phyloP scores from a whole-genome alignment of 1,140 invertebrate genomes.

The Lepidurus arcticus region DNA sequence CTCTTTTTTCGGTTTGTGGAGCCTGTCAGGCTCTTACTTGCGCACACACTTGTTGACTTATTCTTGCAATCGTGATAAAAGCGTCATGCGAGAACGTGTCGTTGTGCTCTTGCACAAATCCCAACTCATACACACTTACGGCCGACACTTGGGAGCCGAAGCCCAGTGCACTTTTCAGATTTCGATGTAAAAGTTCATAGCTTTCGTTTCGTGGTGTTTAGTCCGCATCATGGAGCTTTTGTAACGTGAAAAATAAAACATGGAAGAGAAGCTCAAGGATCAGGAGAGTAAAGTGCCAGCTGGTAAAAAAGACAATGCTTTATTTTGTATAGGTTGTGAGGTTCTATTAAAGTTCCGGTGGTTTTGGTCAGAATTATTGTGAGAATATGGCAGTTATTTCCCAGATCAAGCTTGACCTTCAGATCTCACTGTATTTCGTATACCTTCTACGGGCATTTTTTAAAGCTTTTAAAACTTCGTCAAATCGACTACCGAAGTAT shows the following conservation, averaged over 20 bases:
- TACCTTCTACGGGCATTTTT: too few species aligned
- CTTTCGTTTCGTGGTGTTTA: not conserved
- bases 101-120: not conserved
- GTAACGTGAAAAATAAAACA: not conserved
- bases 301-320: not conserved
- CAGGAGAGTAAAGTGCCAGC: not conserved
- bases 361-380: too few species aligned
- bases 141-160: not conserved
- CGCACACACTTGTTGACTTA: not conserved
- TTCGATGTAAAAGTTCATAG: not conserved
- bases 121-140: not conserved
- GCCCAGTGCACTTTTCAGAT: not conserved
- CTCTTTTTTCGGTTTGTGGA: not conserved
- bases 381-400: too few species aligned
- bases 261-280: not conserved
- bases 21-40: not conserved
- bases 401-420: too few species aligned
- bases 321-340: too few species aligned
- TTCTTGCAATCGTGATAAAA: constrained; percentile 2
- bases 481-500: not conserved
- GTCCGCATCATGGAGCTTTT: too few species aligned
- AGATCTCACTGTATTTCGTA: too few species aligned
- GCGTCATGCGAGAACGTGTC: constrained; percentile 8
- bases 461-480: not conserved
- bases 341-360: too few species aligned